Evolutionary conservation across 1,140 invertebrate genomes (phyloP).

Genomic region (Pectinophora gossypiella): DNA sequence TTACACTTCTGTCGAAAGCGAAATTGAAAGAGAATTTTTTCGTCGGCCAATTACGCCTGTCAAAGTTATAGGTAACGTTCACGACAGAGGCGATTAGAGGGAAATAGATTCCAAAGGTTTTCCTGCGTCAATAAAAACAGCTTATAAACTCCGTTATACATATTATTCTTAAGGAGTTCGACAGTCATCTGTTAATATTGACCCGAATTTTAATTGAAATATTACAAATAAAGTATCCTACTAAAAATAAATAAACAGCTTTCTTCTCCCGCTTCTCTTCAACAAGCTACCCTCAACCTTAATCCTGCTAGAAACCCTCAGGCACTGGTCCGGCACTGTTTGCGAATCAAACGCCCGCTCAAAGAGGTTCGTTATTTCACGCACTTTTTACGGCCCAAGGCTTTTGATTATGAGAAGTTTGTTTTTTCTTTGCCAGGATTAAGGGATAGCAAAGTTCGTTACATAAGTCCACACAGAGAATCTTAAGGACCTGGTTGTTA

Average conservation of each 20-base stretch:
- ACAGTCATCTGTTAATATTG: no score
- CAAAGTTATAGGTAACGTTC: background rate
- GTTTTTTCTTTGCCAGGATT: background rate
- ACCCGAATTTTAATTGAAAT: no score
- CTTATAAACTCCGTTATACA: no score
- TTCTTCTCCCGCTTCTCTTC: background rate
- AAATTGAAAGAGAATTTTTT: background rate
- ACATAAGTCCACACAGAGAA: no score
- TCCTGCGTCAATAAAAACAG: no score
- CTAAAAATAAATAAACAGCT: no score
- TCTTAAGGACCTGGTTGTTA: no score
- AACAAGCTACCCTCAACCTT: no score
- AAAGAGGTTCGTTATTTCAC: conserved; percentile 1
- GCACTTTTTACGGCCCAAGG: background rate
- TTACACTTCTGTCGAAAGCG: background rate
- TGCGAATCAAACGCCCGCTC: background rate
- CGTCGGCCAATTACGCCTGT: conserved; percentile 1
- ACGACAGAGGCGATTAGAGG: background rate
- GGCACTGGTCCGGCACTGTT: background rate
- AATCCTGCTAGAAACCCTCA: background rate
- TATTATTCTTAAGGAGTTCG: no score
- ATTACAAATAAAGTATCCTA: no score
- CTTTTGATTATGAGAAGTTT: background rate
- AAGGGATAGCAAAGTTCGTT: no score
- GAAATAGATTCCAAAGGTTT: no score